Conservation (phyloP, 2,797 vertebrate species). For the Gadopsis bispinosus region DNA sequence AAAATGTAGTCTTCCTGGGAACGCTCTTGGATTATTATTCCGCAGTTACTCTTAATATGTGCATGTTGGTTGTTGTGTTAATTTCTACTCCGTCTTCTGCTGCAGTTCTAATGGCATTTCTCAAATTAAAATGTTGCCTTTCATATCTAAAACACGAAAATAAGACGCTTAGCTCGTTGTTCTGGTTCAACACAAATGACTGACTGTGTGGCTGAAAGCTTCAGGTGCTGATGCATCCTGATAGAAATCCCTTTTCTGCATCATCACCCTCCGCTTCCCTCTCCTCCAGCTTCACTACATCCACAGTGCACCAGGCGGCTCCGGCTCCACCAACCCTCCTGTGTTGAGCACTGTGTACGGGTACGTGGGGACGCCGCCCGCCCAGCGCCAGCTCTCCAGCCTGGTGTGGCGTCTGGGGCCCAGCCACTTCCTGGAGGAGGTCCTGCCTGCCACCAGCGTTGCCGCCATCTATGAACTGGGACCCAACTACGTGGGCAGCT, state of each 20-base stretch:
- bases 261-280: not conserved
- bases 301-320: slow-evolving; percentile 93
- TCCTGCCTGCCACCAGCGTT: slow-evolving; percentile 90
- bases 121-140: not conserved
- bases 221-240: not conserved
- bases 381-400: slow-evolving; percentile 92
- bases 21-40: not conserved
- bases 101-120: not conserved
- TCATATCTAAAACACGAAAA: not conserved
- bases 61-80: not conserved
- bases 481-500: slow-evolving; percentile 94
- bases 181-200: not conserved
- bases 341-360: slow-evolving; percentile 95
- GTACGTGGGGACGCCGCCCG: slow-evolving; percentile 93
- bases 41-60: not conserved
- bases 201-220: not conserved
- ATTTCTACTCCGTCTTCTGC: not conserved
- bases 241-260: not conserved
- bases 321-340: slow-evolving; percentile 93
- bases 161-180: not conserved
- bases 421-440: slow-evolving; percentile 96
- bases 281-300: slow-evolving; percentile 92
- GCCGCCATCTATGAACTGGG: slow-evolving; percentile 94
- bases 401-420: slow-evolving; percentile 97
- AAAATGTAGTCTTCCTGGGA: not conserved